Evolutionary conservation across 2,888 invertebrate genomes (phyloP).

Genomic region (Pteria penguin): DNA sequence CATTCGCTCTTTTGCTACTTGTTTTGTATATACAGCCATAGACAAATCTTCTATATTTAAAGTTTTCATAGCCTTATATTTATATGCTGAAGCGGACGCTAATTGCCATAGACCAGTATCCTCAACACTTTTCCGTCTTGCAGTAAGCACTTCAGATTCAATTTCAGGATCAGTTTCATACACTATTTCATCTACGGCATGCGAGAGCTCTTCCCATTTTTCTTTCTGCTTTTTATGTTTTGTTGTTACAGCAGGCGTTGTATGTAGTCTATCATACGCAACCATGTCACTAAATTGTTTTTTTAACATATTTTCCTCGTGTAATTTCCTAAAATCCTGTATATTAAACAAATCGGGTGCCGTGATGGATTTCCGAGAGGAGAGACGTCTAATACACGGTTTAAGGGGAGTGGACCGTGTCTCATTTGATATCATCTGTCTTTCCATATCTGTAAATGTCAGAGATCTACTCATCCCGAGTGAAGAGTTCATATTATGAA

Average conservation of each 20-base stretch:
- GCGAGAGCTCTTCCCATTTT: background rate
- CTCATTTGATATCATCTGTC: constrained; percentile 7
- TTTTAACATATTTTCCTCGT: constrained; percentile 29
- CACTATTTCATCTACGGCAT: background rate
- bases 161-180: background rate
- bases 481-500: background rate
- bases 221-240: background rate
- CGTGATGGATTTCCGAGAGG: constrained; percentile 20
- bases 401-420: background rate
- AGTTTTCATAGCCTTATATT: constrained; percentile 17
- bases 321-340: constrained; percentile 16
- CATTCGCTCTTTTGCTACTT: constrained; percentile 49
- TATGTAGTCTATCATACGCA: constrained; percentile 9
- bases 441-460: constrained; percentile 7
- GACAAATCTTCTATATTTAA: constrained; percentile 28
- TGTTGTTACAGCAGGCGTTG: background rate
- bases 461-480: background rate
- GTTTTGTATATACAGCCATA: constrained; percentile 36
- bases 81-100: constrained; percentile 28
- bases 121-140: constrained; percentile 16
- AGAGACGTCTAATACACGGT: constrained; percentile 7
- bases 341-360: constrained; percentile 36
- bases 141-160: background rate
- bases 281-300: constrained; percentile 24
- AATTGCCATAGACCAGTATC: constrained; percentile 40